Base-by-base conservation (phyloP, 2,888 invertebrate genomes). In the Platerodrilus igneus region DNA sequence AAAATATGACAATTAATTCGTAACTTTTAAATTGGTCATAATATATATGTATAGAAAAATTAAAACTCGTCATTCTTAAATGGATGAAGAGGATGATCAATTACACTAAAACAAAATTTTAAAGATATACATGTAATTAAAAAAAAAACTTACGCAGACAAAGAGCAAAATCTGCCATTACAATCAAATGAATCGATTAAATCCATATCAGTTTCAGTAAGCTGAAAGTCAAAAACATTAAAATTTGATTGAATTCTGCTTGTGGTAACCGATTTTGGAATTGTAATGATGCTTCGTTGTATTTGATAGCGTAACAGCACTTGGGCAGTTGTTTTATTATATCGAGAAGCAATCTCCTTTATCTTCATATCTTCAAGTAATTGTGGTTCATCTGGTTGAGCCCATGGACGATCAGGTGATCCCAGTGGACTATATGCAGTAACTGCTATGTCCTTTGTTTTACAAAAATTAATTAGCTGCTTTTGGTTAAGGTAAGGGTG, bases 381-480 rank as follows among this genome's bases (percentile, higher is more conserved):
- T 40, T 77, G 76, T 0, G 81, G 81, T 41, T 86, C 85, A 0
- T 68, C 83, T 0, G 84, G 80, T 61, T 83, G 77, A 2, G 83
- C 83, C 81, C 84, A 88, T 10, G 88, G 86, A 42, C 87, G 74
- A 59, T 87, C 87, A 0, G 86, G 87, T 1, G 86, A 85, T 4
- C 89, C 90, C 8, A 92, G 71, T 0, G 89, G 88, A 54, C 86
- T 86, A 71, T 91, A 93, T 0, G 86, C 91, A 0, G 86, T 88
- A 2, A 91, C 63, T 7, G 69, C 66, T 33, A 92, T 79, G 30
- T 72, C 77, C 10, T 74, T 78, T 1, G 76, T 68, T 45, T 78
- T 76, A 63, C 88, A 84, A 61, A 78, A 84, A 1, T 78, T 76
- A 18, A 81, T 77, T 1, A 91, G 66, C 17, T 80, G 76, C 17